Evolutionary conservation across 2,113 vertebrate species (phyloP).

Genomic region (Pseudorasbora parva): DNA sequence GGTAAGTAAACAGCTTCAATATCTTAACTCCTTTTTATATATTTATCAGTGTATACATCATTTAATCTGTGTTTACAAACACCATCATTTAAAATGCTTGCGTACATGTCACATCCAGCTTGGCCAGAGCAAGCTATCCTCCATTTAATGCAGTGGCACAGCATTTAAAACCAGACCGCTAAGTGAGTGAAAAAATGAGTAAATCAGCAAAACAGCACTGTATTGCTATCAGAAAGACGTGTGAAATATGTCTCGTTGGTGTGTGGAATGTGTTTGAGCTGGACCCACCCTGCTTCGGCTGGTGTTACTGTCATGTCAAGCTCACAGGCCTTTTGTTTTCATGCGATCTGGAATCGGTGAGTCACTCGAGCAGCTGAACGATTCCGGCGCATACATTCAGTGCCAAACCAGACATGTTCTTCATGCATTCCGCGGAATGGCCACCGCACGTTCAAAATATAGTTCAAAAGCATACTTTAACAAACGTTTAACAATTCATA

Average conservation of each 20-base stretch:
- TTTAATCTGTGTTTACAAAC: not conserved
- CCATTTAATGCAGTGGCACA: not conserved
- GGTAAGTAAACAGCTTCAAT: conserved; percentile 78
- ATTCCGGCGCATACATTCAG: not conserved
- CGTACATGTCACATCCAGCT: not conserved
- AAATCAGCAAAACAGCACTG: no score
- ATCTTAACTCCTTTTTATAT: not conserved
- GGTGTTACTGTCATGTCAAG: not conserved
- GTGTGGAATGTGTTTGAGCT: not conserved
- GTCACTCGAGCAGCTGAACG: no score
- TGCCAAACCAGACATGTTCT: not conserved
- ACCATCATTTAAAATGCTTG: no score
- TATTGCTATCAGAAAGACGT: not conserved
- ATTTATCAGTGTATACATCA: no score
- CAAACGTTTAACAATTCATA: no score
- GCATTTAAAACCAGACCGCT: no score
- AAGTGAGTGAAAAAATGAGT: not conserved
- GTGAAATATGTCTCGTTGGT: not conserved
- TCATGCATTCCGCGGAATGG: no score
- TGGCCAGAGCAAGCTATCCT: not conserved
- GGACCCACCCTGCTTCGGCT: not conserved
- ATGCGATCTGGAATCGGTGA: no score
- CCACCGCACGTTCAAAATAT: no score
- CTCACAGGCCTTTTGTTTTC: not conserved
- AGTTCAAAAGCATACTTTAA: not conserved